phyloP scores from a whole-genome alignment of 2,888 invertebrate genomes.

The Congeria kusceri region DNA sequence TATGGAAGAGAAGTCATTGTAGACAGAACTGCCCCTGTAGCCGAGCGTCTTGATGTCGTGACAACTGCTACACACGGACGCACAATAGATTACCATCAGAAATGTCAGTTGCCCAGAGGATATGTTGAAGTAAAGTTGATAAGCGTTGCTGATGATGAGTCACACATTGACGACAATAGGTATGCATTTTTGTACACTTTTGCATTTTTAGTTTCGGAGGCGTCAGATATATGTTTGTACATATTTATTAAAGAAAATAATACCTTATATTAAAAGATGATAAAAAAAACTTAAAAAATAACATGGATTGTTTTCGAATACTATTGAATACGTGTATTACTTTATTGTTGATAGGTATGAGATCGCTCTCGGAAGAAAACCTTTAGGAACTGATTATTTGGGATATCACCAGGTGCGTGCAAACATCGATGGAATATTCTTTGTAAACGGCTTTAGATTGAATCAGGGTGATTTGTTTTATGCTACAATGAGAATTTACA shows the following conservation, averaged over 20 bases:
- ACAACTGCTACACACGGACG: constrained; percentile 39
- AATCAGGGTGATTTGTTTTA: constrained; percentile 16
- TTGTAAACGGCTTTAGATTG: constrained; percentile 19
- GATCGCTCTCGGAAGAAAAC: constrained; percentile 30
- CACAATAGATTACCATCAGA: constrained; percentile 22
- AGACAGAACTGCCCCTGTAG: constrained; percentile 59
- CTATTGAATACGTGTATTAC: background rate
- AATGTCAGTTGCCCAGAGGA: constrained; percentile 64
- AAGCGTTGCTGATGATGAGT: constrained; percentile 56
- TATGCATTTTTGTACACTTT: constrained; percentile 7
- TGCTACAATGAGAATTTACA: constrained; percentile 57
- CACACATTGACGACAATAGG: constrained; percentile 57
- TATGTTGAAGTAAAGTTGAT: constrained; percentile 56
- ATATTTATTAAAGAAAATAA: no score
- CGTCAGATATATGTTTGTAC: no score
- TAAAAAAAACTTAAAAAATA: no score
- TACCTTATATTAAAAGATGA: no score
- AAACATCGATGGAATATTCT: constrained; percentile 14
- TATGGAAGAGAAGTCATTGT: constrained; percentile 50
- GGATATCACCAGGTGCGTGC: constrained; percentile 7
- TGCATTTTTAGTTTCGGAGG: no score
- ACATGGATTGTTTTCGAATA: background rate
- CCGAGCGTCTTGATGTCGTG: constrained; percentile 50
- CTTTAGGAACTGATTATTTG: constrained; percentile 35
- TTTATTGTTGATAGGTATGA: constrained; percentile 32